phyloP scores from a whole-genome alignment of 2,113 vertebrate species.

The Paracanthobrama guichenoti region DNA sequence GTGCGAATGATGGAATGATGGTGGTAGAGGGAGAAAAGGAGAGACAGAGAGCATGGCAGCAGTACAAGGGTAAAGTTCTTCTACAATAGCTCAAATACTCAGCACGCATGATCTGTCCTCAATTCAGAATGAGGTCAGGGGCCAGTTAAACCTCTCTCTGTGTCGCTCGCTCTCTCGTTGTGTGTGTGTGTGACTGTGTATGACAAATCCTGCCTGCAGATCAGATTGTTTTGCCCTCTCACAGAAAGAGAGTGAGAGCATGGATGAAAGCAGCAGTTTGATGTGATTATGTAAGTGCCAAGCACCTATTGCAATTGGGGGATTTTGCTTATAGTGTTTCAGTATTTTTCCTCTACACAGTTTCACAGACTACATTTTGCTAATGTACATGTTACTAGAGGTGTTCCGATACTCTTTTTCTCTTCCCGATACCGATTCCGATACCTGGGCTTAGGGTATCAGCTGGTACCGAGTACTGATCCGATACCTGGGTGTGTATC shows the following conservation, averaged over 20 bases:
- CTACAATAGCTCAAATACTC: conserved; percentile 51
- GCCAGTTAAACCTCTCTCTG: conserved; percentile 51
- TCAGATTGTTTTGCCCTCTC: conserved; percentile 72
- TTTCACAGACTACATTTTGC: conserved; percentile 39
- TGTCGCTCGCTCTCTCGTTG: background rate
- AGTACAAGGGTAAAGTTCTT: conserved; percentile 43
- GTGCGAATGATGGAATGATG: background rate
- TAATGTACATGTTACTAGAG: conserved; percentile 38
- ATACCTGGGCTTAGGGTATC: no score
- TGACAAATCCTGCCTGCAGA: conserved; percentile 71
- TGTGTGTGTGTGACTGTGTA: background rate
- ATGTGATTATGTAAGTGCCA: conserved; percentile 75
- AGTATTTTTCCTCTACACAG: no score
- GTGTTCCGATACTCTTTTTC: no score
- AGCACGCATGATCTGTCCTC: conserved; percentile 54
- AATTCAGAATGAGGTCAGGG: conserved; percentile 45
- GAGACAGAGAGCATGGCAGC: conserved; percentile 44
- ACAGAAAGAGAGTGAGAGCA: conserved; percentile 36
- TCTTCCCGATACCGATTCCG: no score
- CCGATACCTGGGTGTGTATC: no score
- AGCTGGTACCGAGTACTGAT: no score
- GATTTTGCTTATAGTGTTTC: conserved; percentile 45
- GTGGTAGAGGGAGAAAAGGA: background rate
- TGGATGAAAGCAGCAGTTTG: conserved; percentile 45
- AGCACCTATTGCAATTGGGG: conserved; percentile 64